phyloP scores from a whole-genome alignment of 2,888 invertebrate species.

The Drosophila quinaria region DNA sequence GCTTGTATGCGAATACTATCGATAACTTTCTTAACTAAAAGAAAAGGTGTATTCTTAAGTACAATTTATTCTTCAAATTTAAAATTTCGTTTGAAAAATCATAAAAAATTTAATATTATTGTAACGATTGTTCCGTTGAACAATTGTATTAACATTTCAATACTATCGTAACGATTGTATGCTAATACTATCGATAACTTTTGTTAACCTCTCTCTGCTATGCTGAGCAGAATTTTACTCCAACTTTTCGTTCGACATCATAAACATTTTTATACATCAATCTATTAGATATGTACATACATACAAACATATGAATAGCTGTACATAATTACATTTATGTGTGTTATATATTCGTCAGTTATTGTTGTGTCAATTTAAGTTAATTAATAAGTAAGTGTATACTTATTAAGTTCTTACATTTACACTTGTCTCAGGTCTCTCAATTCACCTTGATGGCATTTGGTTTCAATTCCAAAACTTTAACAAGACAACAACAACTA shows the following conservation, averaged over 20 bases:
- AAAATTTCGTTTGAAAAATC: neutral
- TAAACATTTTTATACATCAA: neutral
- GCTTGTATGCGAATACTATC: constrained; percentile 3
- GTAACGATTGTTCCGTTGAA: neutral
- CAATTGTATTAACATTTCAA: neutral
- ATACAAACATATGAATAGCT: constrained; percentile 20
- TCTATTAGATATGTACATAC: constrained; percentile 15
- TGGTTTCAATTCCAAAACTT: neutral
- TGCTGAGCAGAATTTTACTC: neutral
- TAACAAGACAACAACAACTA: neutral
- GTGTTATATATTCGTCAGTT: constrained; percentile 29
- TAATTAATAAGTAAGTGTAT: constrained; percentile 52
- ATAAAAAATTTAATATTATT: neutral
- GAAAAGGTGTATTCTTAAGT: neutral
- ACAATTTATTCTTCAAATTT: neutral
- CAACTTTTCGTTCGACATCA: neutral
- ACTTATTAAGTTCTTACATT: constrained; percentile 50
- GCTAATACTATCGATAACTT: constrained; percentile 2
- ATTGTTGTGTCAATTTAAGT: constrained; percentile 51
- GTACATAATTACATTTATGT: constrained; percentile 34
- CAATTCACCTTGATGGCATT: neutral
- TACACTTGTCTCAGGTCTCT: constrained; percentile 25
- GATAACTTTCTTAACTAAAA: neutral
- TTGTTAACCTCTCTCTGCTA: neutral
- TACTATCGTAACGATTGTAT: constrained; percentile 3